A percentile compares a stretch with the other conserved stretches of the same genome.
These are phyloP conservation scores for Pitta sordida DNA, from an alignment of 2,113 vertebrate genomes.

Conservation along the genomic window DNA sequence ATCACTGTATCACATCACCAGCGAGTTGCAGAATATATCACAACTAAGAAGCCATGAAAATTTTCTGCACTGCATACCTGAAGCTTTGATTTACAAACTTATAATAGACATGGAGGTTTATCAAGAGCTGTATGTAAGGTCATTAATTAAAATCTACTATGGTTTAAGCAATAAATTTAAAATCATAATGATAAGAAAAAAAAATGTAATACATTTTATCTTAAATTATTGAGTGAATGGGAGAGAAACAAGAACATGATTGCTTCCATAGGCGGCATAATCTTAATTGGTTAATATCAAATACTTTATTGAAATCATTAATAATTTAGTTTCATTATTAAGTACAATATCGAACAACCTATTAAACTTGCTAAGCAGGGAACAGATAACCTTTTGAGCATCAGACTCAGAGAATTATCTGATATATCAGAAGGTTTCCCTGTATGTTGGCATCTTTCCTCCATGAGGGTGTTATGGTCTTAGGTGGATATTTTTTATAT, in stretches of 20 bases:
- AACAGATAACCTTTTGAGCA: background rate
- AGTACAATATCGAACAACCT: background rate
- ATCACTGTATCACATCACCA: background rate
- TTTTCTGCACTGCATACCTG: background rate
- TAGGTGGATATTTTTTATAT: background rate
- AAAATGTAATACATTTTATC: conserved; percentile 1
- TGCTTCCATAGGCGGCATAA: background rate
- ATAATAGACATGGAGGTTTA: background rate
- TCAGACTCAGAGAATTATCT: background rate
- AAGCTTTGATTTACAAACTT: background rate
- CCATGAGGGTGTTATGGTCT: background rate
- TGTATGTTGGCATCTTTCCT: background rate
- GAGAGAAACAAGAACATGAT: background rate
- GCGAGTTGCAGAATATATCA: background rate
- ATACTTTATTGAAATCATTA: background rate
- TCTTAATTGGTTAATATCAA: conserved; percentile 1
- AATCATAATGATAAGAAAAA: background rate
- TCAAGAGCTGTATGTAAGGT: background rate
- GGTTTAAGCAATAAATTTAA: background rate
- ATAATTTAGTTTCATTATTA: conserved; percentile 26
- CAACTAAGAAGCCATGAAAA: background rate
- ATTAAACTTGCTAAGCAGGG: conserved; percentile 1
- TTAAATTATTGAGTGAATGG: background rate
- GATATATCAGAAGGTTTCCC: background rate
- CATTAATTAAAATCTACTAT: background rate